Base-by-base conservation (phyloP, 2,888 invertebrate genomes). In the Oligia strigilis region DNA sequence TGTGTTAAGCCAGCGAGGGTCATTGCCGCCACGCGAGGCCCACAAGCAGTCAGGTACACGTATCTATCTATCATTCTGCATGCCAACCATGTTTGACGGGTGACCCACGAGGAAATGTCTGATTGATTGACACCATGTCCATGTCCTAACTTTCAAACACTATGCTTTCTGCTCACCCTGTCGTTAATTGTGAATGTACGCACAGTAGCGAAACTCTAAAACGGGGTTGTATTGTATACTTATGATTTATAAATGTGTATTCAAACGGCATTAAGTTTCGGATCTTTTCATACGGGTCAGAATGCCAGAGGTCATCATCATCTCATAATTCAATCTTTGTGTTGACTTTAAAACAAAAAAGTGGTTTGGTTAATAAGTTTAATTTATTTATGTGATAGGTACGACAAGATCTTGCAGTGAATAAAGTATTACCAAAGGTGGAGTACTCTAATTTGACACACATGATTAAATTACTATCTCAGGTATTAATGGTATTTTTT, bases 1-100 rank as follows among this genome's bases (percentile, higher is more conserved):
- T 87, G 87, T 89, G 90, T 84, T 86, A 89, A 90, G 86, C 82
- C 87, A 88, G 86, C 90, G 90, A 87, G 90, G 94, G 92, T 94
- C 94, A 94, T 93, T 94, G 87, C 82, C 90, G 93, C 91, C 93
- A 89, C 89, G 86, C 81, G 82, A 90, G 90, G 81, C 89, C 88
- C 85, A 84, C 77, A 85, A 89, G 87, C 88, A 91, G 91, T 91
- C 91, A 93, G 93, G 91, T 90, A 90, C 81, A 79, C 14, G 49
- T 74, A 72, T 72, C 40, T 65, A 65, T 65, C 65, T 65, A 83
- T 83, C 80, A 83, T 87, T 82, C 80, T 83, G 86, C 87, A 88
- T 88, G 87, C 82, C 69, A 43, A 78, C 64, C 64, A 75, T n/a
- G 66, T 78, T 66, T 71, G 81, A 78, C 62, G 60, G 23, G 62